A percentile compares a stretch with the other conserved stretches of the same genome.
phyloP scores from a whole-genome alignment of 2,797 vertebrate genomes.

The Picus viridis region DNA sequence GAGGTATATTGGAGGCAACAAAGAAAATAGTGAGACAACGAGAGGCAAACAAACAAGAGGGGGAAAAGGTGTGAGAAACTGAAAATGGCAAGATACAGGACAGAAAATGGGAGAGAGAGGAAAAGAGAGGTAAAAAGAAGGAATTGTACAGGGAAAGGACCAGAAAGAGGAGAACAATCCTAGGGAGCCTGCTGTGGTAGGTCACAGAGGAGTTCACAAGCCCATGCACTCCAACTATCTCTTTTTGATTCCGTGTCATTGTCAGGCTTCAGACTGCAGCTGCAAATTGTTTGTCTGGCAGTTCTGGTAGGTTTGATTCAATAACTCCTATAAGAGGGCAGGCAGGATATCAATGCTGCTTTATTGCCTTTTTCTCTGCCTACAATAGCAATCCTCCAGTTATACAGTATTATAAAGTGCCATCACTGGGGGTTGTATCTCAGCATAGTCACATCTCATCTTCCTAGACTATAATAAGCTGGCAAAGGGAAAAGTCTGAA shows the following conservation, averaged over 20 bases:
- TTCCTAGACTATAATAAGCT: slow-evolving; percentile 64
- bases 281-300: slow-evolving; percentile 80
- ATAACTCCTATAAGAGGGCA: slow-evolving; percentile 78
- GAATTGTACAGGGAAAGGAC: slow-evolving; percentile 20
- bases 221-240: slow-evolving; percentile 69
- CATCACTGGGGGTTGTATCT: slow-evolving; percentile 69
- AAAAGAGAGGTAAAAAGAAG: slow-evolving; percentile 26
- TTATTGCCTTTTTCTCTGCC: slow-evolving; percentile 79
- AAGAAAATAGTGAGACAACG: not conserved
- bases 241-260: slow-evolving; percentile 76
- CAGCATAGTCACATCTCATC: slow-evolving; percentile 71
- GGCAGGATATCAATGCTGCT: slow-evolving; percentile 78
- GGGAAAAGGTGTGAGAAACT: not conserved
- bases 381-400: slow-evolving; percentile 77
- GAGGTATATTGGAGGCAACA: not conserved
- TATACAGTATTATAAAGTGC: slow-evolving; percentile 69
- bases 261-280: slow-evolving; percentile 76
- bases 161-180: slow-evolving; percentile 65
- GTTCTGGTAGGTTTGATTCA: slow-evolving; percentile 78
- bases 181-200: slow-evolving; percentile 71
- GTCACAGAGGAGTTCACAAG: slow-evolving; percentile 66
- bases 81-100: not conserved
- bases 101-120: not conserved
- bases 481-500: slow-evolving; percentile 50
- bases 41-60: not conserved